Base-by-base conservation (phyloP, 2,888 invertebrate genomes). In the Pristionchus japonicus region DNA sequence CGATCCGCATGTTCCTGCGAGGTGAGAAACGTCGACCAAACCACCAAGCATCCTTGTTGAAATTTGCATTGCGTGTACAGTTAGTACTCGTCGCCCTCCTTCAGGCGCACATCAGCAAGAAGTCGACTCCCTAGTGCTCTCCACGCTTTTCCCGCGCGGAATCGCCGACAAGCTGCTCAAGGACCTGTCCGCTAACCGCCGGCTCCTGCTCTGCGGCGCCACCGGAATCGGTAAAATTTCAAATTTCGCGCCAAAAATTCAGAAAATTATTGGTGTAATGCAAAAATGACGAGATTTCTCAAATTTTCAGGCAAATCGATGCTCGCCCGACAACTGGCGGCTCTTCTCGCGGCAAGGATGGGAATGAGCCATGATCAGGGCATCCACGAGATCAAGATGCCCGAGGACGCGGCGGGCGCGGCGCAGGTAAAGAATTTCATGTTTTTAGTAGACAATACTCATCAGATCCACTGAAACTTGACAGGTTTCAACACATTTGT, bases 191-290 rank as follows among this genome's bases (percentile, higher is more conserved):
- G 98, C 98, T 94, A 98, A 98, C 95, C 96, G 98, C 43, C 96
- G 99, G 82, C 96, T 99, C 89, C 98, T 99, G 90, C 95, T 99
- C 27, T 98, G 98, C 95, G 99, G 99, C 0, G 98, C 98, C 1
- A 97, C 97, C 93, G 98, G 98, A 74, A 98, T 98, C 0, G 98
- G 20, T 34, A 98, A 98, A 17, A 40, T 1, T 49, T 82, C 15
- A 13, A 74, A 74, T 40, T 9, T 67, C 67, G 3, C 67, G 74
- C 40, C 31, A 67, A 34, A 17, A 57, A 64, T 64, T 13, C 64
- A 31, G 31, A 64, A 27, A 27, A 31, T 37, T 70, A 1, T 15
- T 70, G 34, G 7, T 37, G 37, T 37, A 40, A 27, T 43, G 43
- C 15, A 34, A 43, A 43, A 43, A 77, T n/a, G 0, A 2, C n/a